phyloP scores from a whole-genome alignment of 2,888 invertebrate genomes.

The Folsomia manolachei region DNA sequence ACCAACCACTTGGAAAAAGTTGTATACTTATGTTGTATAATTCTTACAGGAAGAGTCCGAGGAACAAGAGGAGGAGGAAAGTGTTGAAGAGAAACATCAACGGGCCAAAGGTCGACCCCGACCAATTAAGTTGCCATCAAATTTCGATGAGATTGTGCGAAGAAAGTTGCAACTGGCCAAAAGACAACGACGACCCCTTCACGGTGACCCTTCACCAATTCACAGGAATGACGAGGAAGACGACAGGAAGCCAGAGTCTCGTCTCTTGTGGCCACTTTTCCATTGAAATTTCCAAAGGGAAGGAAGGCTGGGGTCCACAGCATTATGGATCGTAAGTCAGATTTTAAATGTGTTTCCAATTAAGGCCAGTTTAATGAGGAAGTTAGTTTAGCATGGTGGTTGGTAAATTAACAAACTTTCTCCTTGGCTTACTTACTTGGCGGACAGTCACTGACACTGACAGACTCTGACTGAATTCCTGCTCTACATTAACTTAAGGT shows the following conservation, averaged over 20 bases:
- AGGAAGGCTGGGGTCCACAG: constrained; percentile 24
- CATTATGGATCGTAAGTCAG: constrained; percentile 41
- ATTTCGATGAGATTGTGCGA: constrained; percentile 40
- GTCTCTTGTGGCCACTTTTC: constrained; percentile 47
- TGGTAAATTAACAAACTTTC: too few relatives aligned
- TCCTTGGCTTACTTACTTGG: neutral
- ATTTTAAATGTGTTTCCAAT: neutral
- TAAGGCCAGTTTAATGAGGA: neutral
- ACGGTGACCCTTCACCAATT: constrained; percentile 44
- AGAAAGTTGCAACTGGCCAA: constrained; percentile 30
- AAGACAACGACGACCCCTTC: constrained; percentile 16
- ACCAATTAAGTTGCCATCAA: constrained; percentile 33
- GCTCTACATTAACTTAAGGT: neutral
- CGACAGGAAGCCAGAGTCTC: constrained; percentile 35
- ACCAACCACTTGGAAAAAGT: too few relatives aligned
- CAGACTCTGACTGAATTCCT: constrained; percentile 20
- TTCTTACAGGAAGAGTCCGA: neutral
- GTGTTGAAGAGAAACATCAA: neutral
- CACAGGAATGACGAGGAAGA: constrained; percentile 39
- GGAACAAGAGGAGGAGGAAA: neutral
- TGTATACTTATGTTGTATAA: too few relatives aligned
- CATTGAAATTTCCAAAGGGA: constrained; percentile 40
- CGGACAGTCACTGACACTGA: neutral
- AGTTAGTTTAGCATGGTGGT: neutral
- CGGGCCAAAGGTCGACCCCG: constrained; percentile 16